Base-by-base conservation (phyloP, 2,888 invertebrate species). In the Thera obeliscata region DNA sequence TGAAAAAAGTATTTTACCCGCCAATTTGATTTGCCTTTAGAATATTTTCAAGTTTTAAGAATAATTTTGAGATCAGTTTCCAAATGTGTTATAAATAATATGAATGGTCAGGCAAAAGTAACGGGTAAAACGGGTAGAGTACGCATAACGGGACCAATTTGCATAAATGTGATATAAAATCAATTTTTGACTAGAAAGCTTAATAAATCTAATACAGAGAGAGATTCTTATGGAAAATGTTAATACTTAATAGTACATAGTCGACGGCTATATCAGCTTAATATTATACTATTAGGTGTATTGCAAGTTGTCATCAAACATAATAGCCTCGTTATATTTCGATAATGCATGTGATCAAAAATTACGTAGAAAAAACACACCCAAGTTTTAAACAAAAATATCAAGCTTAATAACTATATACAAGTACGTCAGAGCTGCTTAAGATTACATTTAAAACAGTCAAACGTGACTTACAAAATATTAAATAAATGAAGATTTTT, bases 171-270 rank as follows among this genome's bases (percentile, higher is more conserved):
- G 81, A 80, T 80, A 85, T 81, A 85, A 87, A 87, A 87, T 86
- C 83, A 84, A 87, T 91, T 91, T 90, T 93, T 93, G 93, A 93
- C 93, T 93, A 93, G 93, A 93, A 88, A 86, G 83, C 87, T 91
- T 91, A 56, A 48, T 48, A 88, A 22, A 86, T 87, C 87, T 90
- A 92, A 92, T 90, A 91, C 90, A 92, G 89, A 91, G 87, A 90
- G 91, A 91, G 93, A 92, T 92, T 91, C 92, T 86, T 90, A 88
- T 86, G 85, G 84, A 85, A 87, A 84, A 85, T 81, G 81, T 83
- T 90, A 90, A 91, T 92, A 92, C 92, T 92, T 91, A 84, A 84
- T 80, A 81, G 80, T 87, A 84, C 83, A 76, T 79, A 83, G 76
- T 79, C 78, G 82, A 83, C 79, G 80, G 83, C 81, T 79, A 82